Conservation (phyloP, 2,888 invertebrate species). For the Polietes domitor region DNA sequence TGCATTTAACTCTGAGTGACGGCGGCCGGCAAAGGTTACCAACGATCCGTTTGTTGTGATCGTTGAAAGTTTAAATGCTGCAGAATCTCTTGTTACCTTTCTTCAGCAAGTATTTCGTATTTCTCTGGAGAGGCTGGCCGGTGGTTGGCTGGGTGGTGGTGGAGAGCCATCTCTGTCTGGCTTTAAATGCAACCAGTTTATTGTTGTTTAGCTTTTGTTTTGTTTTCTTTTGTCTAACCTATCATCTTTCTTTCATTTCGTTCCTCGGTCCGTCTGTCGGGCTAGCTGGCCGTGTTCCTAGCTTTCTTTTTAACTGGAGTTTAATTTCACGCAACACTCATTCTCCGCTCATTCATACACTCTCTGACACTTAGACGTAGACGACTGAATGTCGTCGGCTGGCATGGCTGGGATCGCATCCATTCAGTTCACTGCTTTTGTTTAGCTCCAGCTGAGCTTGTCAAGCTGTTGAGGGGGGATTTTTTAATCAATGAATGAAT, state of each 20-base stretch:
- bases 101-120: slow-evolving; percentile 11
- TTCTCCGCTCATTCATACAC: neutral
- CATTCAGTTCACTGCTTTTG: neutral
- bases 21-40: slow-evolving; percentile 57
- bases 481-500: slow-evolving; percentile 33
- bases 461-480: neutral
- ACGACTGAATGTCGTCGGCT: too few species aligned
- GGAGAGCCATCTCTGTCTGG: neutral
- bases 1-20: slow-evolving; percentile 45
- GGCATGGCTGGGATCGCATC: neutral
- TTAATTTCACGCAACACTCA: slow-evolving; percentile 30
- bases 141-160: neutral
- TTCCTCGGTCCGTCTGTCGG: neutral
- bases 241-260: neutral
- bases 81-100: slow-evolving; percentile 43
- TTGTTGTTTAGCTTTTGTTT: slow-evolving; percentile 27
- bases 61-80: slow-evolving; percentile 45
- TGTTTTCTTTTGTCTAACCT: neutral
- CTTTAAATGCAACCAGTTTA: slow-evolving; percentile 54
- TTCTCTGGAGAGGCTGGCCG: neutral
- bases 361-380: neutral
- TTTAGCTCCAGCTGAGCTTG: slow-evolving; percentile 8
- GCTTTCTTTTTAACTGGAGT: slow-evolving; percentile 13
- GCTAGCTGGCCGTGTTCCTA: neutral
- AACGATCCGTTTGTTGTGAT: neutral